A percentile compares a stretch with the other conserved stretches of the same genome.
Evolutionary conservation across 2,888 invertebrate species (phyloP).

Genomic region (Azorinus chamasolen): DNA sequence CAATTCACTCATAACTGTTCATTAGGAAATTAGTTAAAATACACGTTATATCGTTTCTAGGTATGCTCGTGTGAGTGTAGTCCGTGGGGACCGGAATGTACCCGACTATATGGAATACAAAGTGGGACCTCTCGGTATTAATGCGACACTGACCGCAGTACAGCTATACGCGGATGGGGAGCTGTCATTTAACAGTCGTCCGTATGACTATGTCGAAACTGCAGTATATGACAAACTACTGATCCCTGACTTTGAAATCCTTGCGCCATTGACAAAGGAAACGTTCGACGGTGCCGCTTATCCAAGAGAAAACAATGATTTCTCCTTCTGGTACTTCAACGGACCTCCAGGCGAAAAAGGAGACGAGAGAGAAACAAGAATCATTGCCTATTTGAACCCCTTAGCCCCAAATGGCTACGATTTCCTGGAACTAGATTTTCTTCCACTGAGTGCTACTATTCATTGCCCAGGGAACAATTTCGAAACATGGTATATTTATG

Average conservation of each 20-base stretch:
- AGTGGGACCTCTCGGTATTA: conserved; percentile 53
- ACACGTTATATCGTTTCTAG: conserved; percentile 23
- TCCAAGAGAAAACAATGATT: conserved; percentile 27
- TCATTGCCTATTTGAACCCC: conserved; percentile 44
- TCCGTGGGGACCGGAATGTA: conserved; percentile 44
- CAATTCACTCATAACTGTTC: too few relatives aligned
- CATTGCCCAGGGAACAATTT: conserved; percentile 68
- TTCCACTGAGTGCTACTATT: conserved; percentile 66
- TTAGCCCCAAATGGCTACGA: conserved; percentile 53
- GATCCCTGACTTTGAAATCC: conserved; percentile 36
- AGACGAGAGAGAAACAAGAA: conserved; percentile 56
- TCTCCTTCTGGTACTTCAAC: conserved; percentile 51
- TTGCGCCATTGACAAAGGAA: conserved; percentile 49
- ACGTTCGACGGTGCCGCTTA: conserved; percentile 64
- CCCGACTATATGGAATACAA: conserved; percentile 66
- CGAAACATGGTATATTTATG: conserved; percentile 63
- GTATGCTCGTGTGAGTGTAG: conserved; percentile 57
- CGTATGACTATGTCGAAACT: conserved; percentile 62
- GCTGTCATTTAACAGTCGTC: conserved; percentile 60
- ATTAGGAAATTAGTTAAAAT: too few relatives aligned
- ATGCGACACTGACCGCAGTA: conserved; percentile 22
- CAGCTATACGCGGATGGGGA: conserved; percentile 51
- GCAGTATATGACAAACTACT: conserved; percentile 48
- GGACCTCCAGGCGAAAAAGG: conserved; percentile 60
- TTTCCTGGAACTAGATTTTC: conserved; percentile 54